Evolutionary conservation across 2,888 invertebrate species (phyloP).

Genomic region (Bugula neritina): DNA sequence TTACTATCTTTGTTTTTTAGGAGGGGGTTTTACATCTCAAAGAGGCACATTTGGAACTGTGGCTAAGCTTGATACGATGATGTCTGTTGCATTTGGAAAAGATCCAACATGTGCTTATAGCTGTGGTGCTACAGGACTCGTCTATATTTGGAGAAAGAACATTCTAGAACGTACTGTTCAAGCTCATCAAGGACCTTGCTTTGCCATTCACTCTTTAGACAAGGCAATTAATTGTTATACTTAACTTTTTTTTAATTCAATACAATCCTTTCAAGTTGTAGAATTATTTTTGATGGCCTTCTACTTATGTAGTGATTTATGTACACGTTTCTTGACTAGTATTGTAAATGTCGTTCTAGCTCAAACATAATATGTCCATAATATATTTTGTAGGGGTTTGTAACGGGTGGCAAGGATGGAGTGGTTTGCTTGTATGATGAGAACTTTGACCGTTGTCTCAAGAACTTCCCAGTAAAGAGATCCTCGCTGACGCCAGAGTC

Average conservation of each 20-base stretch:
- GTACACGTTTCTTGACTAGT: no score
- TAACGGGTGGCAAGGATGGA: slow-evolving; percentile 55
- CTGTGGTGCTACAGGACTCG: slow-evolving; percentile 52
- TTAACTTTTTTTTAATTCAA: no score
- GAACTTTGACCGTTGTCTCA: slow-evolving; percentile 50
- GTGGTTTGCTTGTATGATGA: slow-evolving; percentile 53
- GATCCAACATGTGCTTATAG: slow-evolving; percentile 48
- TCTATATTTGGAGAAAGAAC: slow-evolving; percentile 52
- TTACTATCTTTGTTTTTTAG: no score
- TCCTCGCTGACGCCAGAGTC: slow-evolving; percentile 40
- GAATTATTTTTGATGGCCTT: no score
- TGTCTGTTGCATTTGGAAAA: slow-evolving; percentile 52
- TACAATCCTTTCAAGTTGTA: no score
- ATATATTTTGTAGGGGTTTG: slow-evolving; percentile 54
- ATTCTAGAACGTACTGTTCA: slow-evolving; percentile 48
- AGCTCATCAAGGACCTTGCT: slow-evolving; percentile 54
- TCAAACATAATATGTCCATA: no score
- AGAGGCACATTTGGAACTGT: slow-evolving; percentile 52
- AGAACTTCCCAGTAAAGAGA: slow-evolving; percentile 50
- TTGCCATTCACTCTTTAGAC: slow-evolving; percentile 53
- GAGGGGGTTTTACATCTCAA: slow-evolving; percentile 53
- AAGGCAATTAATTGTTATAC: slow-evolving; percentile 39
- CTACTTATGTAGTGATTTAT: no score
- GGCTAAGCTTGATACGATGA: slow-evolving; percentile 52
- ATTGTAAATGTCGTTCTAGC: no score